Conservation (phyloP, 2,797 vertebrate species). For the Dipus sagitta region DNA sequence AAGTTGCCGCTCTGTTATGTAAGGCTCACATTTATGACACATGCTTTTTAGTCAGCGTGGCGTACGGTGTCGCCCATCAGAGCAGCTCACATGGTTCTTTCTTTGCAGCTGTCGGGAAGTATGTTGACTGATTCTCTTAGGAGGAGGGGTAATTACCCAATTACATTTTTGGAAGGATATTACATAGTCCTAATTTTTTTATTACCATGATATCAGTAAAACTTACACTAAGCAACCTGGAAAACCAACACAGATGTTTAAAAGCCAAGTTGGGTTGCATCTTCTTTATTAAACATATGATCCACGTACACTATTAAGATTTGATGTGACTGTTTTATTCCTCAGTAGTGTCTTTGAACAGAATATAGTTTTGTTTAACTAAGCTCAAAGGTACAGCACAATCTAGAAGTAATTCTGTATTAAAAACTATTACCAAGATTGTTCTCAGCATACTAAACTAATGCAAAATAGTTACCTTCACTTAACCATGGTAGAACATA, state of each 20-base stretch:
- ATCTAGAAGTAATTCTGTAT: slow-evolving; percentile 45
- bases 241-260: slow-evolving; percentile 55
- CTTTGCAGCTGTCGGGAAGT: slow-evolving; percentile 59
- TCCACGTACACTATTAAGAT: background rate
- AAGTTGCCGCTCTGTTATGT: slow-evolving; percentile 65
- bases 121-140: slow-evolving; percentile 44
- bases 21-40: slow-evolving; percentile 58
- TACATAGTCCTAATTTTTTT: slow-evolving; percentile 48
- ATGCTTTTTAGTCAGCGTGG: slow-evolving; percentile 61
- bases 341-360: slow-evolving; percentile 13
- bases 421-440: slow-evolving; percentile 42
- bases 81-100: slow-evolving; percentile 34
- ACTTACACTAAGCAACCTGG: background rate
- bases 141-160: slow-evolving; percentile 44
- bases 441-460: slow-evolving; percentile 35
- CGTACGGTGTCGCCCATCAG: slow-evolving; percentile 29
- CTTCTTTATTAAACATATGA: slow-evolving; percentile 37
- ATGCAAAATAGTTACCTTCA: slow-evolving; percentile 21
- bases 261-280: background rate
- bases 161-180: slow-evolving; percentile 25
- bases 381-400: slow-evolving; percentile 5
- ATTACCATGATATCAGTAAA: slow-evolving; percentile 36
- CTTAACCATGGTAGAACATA: slow-evolving; percentile 54
- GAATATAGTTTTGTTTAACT: background rate
- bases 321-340: slow-evolving; percentile 2